These are phyloP conservation scores for Lepidochrysops patricia DNA, from an alignment of 2,888 invertebrate genomes.

Conservation along the genomic window DNA sequence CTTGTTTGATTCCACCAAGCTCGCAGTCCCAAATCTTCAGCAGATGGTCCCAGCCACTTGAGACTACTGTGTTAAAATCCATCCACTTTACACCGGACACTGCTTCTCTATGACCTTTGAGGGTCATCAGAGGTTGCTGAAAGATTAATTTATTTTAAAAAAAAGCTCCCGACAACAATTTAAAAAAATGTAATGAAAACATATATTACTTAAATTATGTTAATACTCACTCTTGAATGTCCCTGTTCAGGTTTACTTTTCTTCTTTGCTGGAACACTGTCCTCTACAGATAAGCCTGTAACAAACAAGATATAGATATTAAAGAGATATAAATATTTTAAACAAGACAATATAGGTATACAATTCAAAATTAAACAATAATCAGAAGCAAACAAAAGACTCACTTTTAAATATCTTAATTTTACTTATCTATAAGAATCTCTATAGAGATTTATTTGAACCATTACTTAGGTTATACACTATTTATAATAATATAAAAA, in stretches of 20 bases:
- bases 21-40: slow-evolving; percentile 95
- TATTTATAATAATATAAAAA: too few species aligned
- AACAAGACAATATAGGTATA: neutral
- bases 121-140: slow-evolving; percentile 86
- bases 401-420: too few species aligned
- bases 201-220: too few species aligned
- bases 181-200: too few species aligned
- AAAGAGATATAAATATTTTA: neutral
- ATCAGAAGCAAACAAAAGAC: too few species aligned
- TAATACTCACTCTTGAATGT: slow-evolving; percentile 75
- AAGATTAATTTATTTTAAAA: slow-evolving; percentile 20
- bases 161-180: neutral
- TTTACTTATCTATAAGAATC: too few species aligned
- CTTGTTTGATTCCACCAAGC: slow-evolving; percentile 86
- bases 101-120: slow-evolving; percentile 94
- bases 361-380: slow-evolving; percentile 5
- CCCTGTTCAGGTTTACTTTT: slow-evolving; percentile 73
- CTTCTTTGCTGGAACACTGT: slow-evolving; percentile 75
- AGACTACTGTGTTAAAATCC: slow-evolving; percentile 83
- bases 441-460: too few species aligned
- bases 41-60: slow-evolving; percentile 96
- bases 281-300: slow-evolving; percentile 69
- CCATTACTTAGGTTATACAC: too few species aligned
- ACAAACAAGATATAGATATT: neutral
- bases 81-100: slow-evolving; percentile 91